phyloP scores from a whole-genome alignment of 2,113 vertebrate species.

The Sphaerodactylus townsendi region DNA sequence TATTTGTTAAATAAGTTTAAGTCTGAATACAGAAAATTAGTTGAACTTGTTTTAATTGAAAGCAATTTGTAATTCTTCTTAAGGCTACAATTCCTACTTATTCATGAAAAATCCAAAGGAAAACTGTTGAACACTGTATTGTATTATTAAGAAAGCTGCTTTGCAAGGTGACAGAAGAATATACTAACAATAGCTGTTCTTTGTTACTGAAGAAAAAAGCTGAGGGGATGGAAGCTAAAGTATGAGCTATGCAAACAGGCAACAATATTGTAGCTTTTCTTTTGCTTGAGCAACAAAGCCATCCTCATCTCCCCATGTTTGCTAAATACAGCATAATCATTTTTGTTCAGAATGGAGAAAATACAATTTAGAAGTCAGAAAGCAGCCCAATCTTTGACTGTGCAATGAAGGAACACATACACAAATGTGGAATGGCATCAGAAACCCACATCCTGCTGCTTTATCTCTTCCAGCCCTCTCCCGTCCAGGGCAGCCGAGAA shows the following conservation, averaged over 20 bases:
- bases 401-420: not conserved
- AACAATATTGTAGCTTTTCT: slow-evolving; percentile 13
- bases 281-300: slow-evolving; percentile 3
- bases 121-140: not conserved
- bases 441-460: no score
- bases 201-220: slow-evolving; percentile 15
- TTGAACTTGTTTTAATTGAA: slow-evolving; percentile 22
- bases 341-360: slow-evolving; percentile 13
- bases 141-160: slow-evolving; percentile 18
- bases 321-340: slow-evolving; percentile 17
- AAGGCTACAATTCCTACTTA: slow-evolving; percentile 8
- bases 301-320: not conserved
- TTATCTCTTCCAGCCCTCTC: no score
- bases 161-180: slow-evolving; percentile 7
- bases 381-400: not conserved
- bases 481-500: no score
- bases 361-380: not conserved
- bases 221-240: slow-evolving; percentile 36
- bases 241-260: not conserved
- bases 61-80: not conserved
- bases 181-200: slow-evolving; percentile 1
- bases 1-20: slow-evolving; percentile 24
- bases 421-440: no score
- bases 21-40: slow-evolving; percentile 10
- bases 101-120: slow-evolving; percentile 8